Evolutionary conservation across 2,888 invertebrate species (phyloP).

Genomic region (Platerodrilus igneus): DNA sequence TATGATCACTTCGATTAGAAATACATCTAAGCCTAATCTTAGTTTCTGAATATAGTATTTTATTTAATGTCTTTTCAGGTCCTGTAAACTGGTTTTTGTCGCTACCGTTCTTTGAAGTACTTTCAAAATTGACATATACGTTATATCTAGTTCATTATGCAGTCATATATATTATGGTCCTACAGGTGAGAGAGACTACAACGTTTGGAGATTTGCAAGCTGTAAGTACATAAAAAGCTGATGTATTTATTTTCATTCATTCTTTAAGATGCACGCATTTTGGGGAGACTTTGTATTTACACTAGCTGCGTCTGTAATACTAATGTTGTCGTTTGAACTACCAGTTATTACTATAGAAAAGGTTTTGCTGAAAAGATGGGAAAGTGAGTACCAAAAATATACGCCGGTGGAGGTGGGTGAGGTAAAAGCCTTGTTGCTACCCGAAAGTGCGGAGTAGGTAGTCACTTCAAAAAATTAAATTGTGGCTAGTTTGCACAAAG

Average conservation of each 20-base stretch:
- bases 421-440: too few species aligned
- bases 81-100: slow-evolving; percentile 4
- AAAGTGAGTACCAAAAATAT: neutral
- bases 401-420: too few species aligned
- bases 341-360: neutral
- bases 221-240: neutral
- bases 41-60: too few species aligned
- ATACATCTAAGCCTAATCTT: too few species aligned
- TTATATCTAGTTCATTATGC: slow-evolving; percentile 2
- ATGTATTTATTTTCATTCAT: neutral
- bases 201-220: neutral
- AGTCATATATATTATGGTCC: neutral
- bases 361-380: too few species aligned
- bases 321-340: neutral
- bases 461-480: too few species aligned
- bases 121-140: neutral
- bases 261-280: neutral
- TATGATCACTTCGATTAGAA: too few species aligned
- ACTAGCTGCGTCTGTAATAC: neutral
- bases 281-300: neutral
- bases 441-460: too few species aligned
- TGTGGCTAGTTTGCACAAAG: too few species aligned
- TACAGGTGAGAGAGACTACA: neutral
- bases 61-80: too few species aligned
- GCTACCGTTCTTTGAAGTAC: neutral